These are phyloP conservation scores for Ctenicera cuprea DNA, from an alignment of 2,888 invertebrate species.

Conservation along the genomic window DNA sequence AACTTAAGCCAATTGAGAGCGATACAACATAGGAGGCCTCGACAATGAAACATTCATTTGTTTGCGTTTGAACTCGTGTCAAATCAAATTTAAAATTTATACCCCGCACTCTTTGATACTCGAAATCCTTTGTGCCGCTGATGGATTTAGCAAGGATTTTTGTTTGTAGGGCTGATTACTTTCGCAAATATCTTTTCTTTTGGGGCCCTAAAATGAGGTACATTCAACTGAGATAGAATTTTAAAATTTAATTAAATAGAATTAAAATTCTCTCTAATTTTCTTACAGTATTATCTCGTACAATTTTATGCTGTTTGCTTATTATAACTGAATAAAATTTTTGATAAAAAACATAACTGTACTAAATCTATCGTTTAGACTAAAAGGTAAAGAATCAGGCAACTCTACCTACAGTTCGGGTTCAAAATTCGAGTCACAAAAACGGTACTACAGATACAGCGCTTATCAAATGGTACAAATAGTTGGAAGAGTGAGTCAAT, in stretches of 20 bases:
- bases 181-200: constrained; percentile 68
- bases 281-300: not conserved
- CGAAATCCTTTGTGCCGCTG: constrained; percentile 66
- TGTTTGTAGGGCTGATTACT: constrained; percentile 70
- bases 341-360: no score
- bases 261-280: constrained; percentile 37
- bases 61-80: constrained; percentile 68
- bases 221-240: constrained; percentile 47
- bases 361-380: no score
- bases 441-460: no score
- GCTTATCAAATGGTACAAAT: no score
- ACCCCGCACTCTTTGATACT: constrained; percentile 68
- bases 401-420: no score
- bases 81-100: constrained; percentile 73
- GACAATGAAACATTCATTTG: constrained; percentile 70
- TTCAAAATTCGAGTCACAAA: no score
- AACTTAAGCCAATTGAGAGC: constrained; percentile 71
- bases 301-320: no score
- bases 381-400: no score
- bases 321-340: no score
- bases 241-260: constrained; percentile 50
- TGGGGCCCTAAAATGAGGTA: constrained; percentile 55
- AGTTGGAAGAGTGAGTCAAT: no score
- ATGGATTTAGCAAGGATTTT: constrained; percentile 69
- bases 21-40: constrained; percentile 58